A percentile compares a stretch with the other conserved stretches of the same genome.
Conservation (phyloP, 2,113 vertebrate species). For the Dipodomys merriami region DNA sequence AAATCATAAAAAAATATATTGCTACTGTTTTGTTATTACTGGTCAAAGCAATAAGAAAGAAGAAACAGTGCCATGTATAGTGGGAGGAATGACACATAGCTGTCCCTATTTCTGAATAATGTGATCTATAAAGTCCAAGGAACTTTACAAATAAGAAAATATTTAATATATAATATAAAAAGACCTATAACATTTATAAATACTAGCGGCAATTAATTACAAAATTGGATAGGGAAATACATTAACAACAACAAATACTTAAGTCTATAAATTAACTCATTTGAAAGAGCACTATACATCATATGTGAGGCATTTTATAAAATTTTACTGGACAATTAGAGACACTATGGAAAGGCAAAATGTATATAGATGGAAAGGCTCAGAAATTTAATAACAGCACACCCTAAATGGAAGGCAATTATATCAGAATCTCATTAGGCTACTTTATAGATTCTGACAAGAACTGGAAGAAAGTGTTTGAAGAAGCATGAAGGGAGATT, state of each 20-base stretch:
- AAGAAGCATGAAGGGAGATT: background rate
- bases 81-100: background rate
- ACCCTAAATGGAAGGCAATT: background rate
- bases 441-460: background rate
- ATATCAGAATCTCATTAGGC: background rate
- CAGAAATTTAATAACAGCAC: background rate
- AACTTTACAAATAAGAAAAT: background rate
- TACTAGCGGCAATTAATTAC: background rate
- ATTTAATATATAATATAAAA: background rate
- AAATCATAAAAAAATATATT: background rate
- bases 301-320: background rate
- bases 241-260: background rate
- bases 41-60: background rate
- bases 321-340: background rate
- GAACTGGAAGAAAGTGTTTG: conserved; percentile 30
- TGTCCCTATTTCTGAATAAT: background rate
- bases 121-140: background rate
- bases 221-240: background rate
- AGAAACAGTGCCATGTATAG: background rate
- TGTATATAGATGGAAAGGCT: background rate
- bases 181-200: background rate
- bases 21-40: background rate
- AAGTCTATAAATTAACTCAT: background rate
- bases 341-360: background rate
- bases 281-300: background rate